Base-by-base conservation (phyloP, 2,113 vertebrate species). In the Sinocyclocheilus anshuiensis region DNA sequence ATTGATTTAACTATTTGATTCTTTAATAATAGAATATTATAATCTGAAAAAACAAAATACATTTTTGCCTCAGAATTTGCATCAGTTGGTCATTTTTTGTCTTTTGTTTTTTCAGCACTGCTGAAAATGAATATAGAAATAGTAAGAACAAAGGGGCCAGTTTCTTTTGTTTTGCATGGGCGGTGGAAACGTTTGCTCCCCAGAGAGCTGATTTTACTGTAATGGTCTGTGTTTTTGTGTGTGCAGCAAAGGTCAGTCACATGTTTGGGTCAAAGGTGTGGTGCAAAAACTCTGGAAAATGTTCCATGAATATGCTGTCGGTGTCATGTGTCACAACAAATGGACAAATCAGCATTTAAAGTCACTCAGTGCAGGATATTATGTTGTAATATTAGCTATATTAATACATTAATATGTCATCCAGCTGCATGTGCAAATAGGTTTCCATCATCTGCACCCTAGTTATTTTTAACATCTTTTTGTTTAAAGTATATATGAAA, bases 241-340 rank as follows among this genome's bases (percentile, higher is more conserved):
- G 42, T 39, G 36, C 57, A 42, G 33, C 36, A 80, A 63, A 61
- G 55, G 57, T 80, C 57, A 80, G 6, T 65, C 57, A 63, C 57
- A 26, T 45, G 59, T 45, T 26, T 2, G 39, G 36, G 59, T 81
- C 78, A 81, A 81, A 81, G 78, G 59, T 81, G 39, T 18, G 4
- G 39, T 65, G 39, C 15, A 0, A 48, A 81, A 61, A 61, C 77
- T 22, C 55, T 59, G 42, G 9, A 7, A 39, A 39, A 5, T 39
- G 18, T 80, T 61, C 53, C 11, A 15, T 1, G n/a, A 63, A 63
- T 39, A 24, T 65, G 4, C 36, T 45, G 3, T 4, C 39, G 1
- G 36, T 48, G 59, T 81, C 78, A 42, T 3, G n/a, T 81, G 13
- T 2, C 13, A 18, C 24, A 0, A 55, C 18, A 63, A 63, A 45